Evolutionary conservation across 2,888 invertebrate species (phyloP).

Genomic region (Acrocera orbiculus): DNA sequence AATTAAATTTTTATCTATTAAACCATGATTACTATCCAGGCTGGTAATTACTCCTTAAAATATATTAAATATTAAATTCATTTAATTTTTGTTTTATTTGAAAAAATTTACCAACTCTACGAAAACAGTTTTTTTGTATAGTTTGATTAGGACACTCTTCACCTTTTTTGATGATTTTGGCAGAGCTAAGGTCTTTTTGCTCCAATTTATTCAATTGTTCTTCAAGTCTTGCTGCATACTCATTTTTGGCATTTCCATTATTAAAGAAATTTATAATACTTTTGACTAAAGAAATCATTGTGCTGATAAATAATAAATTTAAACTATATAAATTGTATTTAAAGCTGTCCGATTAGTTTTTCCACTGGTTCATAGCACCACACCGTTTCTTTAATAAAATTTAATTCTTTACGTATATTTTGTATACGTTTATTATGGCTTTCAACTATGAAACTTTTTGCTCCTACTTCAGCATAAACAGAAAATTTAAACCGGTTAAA

Average conservation of each 20-base stretch:
- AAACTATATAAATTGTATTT: too few relatives aligned
- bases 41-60: conserved; percentile 41
- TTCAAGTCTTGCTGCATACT: conserved; percentile 28
- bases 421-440: conserved; percentile 54
- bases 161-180: conserved; percentile 5
- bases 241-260: conserved; percentile 15
- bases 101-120: conserved; percentile 17
- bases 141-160: conserved; percentile 3
- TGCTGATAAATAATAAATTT: too few relatives aligned
- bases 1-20: conserved; percentile 41
- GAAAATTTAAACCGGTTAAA: conserved; percentile 20
- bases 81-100: too few relatives aligned
- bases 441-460: conserved; percentile 41
- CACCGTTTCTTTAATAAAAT: conserved; percentile 58
- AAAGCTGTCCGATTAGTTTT: conserved; percentile 41
- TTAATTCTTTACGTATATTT: conserved; percentile 52
- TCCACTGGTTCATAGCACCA: conserved; percentile 63
- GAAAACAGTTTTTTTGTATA: conserved; percentile 15
- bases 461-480: conserved; percentile 19
- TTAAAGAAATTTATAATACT: conserved; percentile 31
- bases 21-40: conserved; percentile 32
- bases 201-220: conserved; percentile 32
- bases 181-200: conserved; percentile 16
- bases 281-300: conserved; percentile 35
- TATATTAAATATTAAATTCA: neutral